phyloP scores from a whole-genome alignment of 2,888 invertebrate genomes.

The Pachydiplax longipennis region DNA sequence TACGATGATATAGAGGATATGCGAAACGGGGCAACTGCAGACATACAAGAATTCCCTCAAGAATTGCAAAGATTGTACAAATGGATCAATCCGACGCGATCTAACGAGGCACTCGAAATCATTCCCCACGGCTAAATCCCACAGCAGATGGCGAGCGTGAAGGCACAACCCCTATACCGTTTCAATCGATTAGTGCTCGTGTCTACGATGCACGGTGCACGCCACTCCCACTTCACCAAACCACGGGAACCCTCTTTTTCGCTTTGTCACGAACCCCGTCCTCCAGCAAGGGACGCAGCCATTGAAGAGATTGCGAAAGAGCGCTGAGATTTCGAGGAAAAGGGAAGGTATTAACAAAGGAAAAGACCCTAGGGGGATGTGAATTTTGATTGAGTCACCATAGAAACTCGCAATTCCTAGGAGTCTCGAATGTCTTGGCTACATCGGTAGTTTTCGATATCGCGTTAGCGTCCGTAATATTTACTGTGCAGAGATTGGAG shows the following conservation, averaged over 20 bases:
- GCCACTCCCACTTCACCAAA: neutral
- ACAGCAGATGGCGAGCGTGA: slow-evolving; percentile 13
- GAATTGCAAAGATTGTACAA: too few species aligned
- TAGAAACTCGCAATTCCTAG: too few species aligned
- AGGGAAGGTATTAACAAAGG: neutral
- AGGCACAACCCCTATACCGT: neutral
- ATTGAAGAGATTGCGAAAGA: neutral
- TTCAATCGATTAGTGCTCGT: slow-evolving; percentile 18
- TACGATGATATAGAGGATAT: too few species aligned
- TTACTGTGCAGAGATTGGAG: neutral
- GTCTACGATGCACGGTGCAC: neutral
- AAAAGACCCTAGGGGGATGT: neutral
- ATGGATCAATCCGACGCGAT: too few species aligned
- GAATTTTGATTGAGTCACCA: neutral
- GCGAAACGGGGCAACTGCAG: too few species aligned
- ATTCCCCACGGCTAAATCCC: too few species aligned
- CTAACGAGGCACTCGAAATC: too few species aligned
- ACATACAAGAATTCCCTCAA: too few species aligned
- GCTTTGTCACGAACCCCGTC: neutral
- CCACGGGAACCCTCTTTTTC: neutral
- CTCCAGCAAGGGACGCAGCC: neutral
- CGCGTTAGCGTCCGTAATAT: too few species aligned
- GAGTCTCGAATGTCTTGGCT: too few species aligned
- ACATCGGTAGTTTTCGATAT: too few species aligned
- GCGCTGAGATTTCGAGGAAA: neutral